Conservation (phyloP, 2,888 invertebrate genomes). For the Torymus aiolomorphi region DNA sequence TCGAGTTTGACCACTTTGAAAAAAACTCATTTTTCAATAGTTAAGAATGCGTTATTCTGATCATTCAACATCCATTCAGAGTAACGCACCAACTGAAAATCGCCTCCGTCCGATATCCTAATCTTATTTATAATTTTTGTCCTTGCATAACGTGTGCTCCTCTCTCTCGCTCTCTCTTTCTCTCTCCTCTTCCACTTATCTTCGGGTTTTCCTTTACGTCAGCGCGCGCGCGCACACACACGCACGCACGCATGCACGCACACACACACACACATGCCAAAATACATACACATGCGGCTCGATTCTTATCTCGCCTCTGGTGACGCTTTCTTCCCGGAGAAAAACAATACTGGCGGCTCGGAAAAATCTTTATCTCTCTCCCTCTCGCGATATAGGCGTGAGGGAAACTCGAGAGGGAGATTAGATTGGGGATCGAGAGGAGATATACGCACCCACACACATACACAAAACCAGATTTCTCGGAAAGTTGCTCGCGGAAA, state of each 20-base stretch:
- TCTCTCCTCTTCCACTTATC: not conserved
- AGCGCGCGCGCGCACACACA: too few relatives aligned
- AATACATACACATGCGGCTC: not conserved
- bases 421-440: constrained; percentile 31
- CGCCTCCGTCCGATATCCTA: too few relatives aligned
- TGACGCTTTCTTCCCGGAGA: not conserved
- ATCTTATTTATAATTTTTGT: constrained; percentile 11
- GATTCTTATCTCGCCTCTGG: not conserved
- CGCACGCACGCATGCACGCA: too few relatives aligned
- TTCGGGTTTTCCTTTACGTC: not conserved
- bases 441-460: too few relatives aligned
- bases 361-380: constrained; percentile 43
- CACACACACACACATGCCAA: too few relatives aligned
- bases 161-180: not conserved
- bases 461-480: too few relatives aligned
- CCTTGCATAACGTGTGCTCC: not conserved
- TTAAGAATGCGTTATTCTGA: too few relatives aligned
- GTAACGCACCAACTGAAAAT: too few relatives aligned
- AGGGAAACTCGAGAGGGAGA: constrained; percentile 24
- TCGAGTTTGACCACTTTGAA: too few relatives aligned
- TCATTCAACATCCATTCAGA: too few relatives aligned
- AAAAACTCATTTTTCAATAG: too few relatives aligned
- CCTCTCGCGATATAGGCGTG: not conserved
- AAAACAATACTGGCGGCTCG: constrained; percentile 31
- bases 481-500: too few relatives aligned